Evolutionary conservation across 2,113 vertebrate species (phyloP), one percentile per base, ranked within the genome.

Genomic region (Sphyrna mokarran): DNA sequence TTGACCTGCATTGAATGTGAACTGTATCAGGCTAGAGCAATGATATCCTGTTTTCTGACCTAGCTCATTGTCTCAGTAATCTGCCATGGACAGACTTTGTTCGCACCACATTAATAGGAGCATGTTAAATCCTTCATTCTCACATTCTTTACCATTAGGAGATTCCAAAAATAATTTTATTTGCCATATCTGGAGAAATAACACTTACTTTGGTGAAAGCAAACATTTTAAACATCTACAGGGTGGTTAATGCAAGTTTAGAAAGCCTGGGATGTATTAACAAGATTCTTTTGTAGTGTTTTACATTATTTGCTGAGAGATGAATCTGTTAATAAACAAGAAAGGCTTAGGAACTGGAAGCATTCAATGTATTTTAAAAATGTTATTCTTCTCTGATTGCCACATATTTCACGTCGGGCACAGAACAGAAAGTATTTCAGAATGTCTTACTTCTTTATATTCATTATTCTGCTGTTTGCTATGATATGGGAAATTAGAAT

Each of bases 381-480:
- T 22, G 20, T 37, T 68, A 95, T 72, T 54, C 40, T 48, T 43
- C 10, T 69, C 14, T 72, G 94, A 95, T 72, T 95, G 40, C 68
- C 48, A 95, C 70, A 95, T 29, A 68, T 37, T 70, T 43, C 66
- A 63, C 10, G 20, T 70, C 26, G n/a, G 68, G 22, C 66, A 72
- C 23, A 20, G 54, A 54, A 72, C 68, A 72, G 37, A 95, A 72
- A 95, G 40, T 43, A 33, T 54, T 70, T 72, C 26, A 54, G 26
- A 54, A 95, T 29, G 9, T 95, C 40, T 43, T 48, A 16, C 40
- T 18, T 29, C 40, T 16, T 95, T 76, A 48, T 54, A 95, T 72
- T 72, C 70, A 76, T 95, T 95, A 95, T 95, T 95, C 94, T 54
- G 94, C 94, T 95, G 94, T 95, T 95, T 95, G 94, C 94, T 43